Evolutionary conservation across 2,888 invertebrate species (phyloP), one percentile per base, ranked within the genome.

Genomic region (Antheraea assamensis): DNA sequence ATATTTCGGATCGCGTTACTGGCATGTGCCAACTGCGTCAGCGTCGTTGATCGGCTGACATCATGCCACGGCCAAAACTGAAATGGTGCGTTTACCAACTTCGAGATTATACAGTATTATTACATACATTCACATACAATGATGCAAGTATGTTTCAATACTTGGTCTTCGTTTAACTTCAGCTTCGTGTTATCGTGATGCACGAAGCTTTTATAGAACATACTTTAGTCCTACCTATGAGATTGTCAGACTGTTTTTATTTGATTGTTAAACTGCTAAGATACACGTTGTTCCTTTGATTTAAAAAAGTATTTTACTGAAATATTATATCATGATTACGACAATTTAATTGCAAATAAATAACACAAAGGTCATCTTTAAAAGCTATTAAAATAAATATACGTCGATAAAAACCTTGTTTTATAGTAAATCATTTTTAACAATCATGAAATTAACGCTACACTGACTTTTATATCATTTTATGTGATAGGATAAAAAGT

Each of bases 1-100:
- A 80, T 81, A 80, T 80, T 80, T 77, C 80, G 82, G 80, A 79
- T 85, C 85, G 78, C 83, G 83, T 89, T 87, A 83, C 85, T 80
- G 83, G 87, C 88, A 87, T 88, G 89, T 89, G 92, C 93, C 90
- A 91, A 92, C 88, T 90, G 88, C 91, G 92, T 88, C 90, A 91
- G 81, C 79, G 84, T 80, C 80, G 76, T 80, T 81, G 80, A 83
- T 87, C 86, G 83, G 78, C 80, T 90, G 87, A 88, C 86, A 86
- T 85, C 83, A 85, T 79, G 80, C 78, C 78, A 81, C 78, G 77
- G 78, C 81, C 78, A 78, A 75, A 75, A 35, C n/a, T 68, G 35
- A 68, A 68, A 68, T 68, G 68, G 35, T 68, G 35, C 68, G 35
- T 35, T 66, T 30, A 66, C 64, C 64, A 30, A 66, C 64, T 19